Evolutionary conservation across 1,140 invertebrate genomes (phyloP).

Genomic region (Luehdorfia chinensis): DNA sequence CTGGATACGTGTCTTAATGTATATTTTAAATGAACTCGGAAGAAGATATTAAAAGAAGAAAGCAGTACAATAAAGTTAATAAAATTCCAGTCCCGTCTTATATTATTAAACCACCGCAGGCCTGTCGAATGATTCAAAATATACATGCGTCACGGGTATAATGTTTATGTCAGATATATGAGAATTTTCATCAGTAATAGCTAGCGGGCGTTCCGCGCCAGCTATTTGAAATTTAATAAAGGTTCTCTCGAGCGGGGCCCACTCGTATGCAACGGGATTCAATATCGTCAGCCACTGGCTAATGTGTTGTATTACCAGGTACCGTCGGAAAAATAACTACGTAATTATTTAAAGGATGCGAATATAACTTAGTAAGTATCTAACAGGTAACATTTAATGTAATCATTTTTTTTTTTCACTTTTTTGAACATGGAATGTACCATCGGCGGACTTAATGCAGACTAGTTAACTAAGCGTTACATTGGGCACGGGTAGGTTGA

Average conservation of each 20-base stretch:
- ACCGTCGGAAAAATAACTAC: neutral
- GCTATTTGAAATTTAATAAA: constrained; percentile 28
- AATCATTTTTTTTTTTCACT: too few species aligned
- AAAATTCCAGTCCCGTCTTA: neutral
- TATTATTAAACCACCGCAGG: constrained; percentile 1
- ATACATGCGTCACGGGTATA: constrained; percentile 2
- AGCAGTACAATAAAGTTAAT: too few species aligned
- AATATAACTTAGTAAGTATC: too few species aligned
- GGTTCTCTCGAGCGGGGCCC: constrained; percentile 8
- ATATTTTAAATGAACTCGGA: too few species aligned
- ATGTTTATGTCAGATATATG: constrained; percentile 10
- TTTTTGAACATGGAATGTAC: too few species aligned
- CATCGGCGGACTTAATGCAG: too few species aligned
- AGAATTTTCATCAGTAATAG: constrained; percentile 13
- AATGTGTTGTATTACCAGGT: constrained; percentile 2
- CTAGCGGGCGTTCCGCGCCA: neutral
- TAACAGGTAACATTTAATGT: too few species aligned
- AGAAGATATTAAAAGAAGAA: too few species aligned
- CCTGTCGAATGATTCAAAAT: neutral
- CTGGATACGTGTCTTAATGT: too few species aligned
- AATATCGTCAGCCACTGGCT: constrained; percentile 18
- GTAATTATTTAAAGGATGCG: too few species aligned
- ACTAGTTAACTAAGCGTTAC: too few species aligned
- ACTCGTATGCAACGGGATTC: constrained; percentile 18
- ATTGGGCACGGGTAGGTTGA: too few species aligned